Evolutionary conservation across 2,113 vertebrate genomes (phyloP).

Genomic region (Nibea albiflora): DNA sequence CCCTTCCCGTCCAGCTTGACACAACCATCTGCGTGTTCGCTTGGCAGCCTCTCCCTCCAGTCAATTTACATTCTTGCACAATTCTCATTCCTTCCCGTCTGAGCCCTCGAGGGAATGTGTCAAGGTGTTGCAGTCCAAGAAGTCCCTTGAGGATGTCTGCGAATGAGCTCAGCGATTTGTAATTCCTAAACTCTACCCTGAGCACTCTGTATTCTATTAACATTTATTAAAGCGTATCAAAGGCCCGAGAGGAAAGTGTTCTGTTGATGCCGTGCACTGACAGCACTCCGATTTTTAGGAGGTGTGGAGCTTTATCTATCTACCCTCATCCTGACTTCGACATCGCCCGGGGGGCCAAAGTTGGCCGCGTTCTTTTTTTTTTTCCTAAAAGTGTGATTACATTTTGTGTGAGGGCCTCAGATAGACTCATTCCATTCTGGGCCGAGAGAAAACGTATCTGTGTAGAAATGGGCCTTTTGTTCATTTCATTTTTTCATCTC

Average conservation of each 20-base stretch:
- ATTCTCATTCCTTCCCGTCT: slow-evolving; percentile 46
- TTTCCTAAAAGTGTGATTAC: slow-evolving; percentile 40
- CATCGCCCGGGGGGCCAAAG: slow-evolving; percentile 19
- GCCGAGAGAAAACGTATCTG: slow-evolving; percentile 51
- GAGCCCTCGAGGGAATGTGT: slow-evolving; percentile 56
- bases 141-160: slow-evolving; percentile 48
- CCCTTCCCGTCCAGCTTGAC: slow-evolving; percentile 47
- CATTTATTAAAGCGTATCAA: slow-evolving; percentile 58
- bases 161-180: slow-evolving; percentile 65
- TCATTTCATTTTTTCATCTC: slow-evolving; percentile 62
- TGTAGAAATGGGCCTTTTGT: slow-evolving; percentile 53
- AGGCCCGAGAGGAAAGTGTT: slow-evolving; percentile 44
- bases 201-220: slow-evolving; percentile 66
- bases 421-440: slow-evolving; percentile 61
- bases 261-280: slow-evolving; percentile 35
- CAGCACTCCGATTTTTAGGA: slow-evolving; percentile 9
- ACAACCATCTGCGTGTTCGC: slow-evolving; percentile 74
- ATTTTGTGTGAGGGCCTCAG: slow-evolving; percentile 42
- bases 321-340: slow-evolving; percentile 17
- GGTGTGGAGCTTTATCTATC: slow-evolving; percentile 13
- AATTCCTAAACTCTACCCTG: slow-evolving; percentile 58
- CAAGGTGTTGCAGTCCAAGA: slow-evolving; percentile 62
- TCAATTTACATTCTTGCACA: slow-evolving; percentile 64
- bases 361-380: slow-evolving; percentile 6
- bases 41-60: slow-evolving; percentile 69